Evolutionary conservation across 1,140 invertebrate species (phyloP).

Genomic region (Daktulosphaira vitifoliae): DNA sequence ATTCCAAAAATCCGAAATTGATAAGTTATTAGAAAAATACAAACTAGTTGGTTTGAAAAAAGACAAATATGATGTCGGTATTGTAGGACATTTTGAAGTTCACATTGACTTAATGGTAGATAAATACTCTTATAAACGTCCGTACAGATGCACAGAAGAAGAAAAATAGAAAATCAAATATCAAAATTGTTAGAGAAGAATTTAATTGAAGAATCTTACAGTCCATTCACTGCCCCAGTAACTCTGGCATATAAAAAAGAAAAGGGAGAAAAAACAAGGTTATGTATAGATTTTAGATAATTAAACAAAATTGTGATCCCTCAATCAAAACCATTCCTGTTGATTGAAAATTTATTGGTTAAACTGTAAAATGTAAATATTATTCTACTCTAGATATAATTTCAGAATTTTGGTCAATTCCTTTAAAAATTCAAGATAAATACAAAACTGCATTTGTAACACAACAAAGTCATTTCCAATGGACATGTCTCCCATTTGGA

Average conservation of each 20-base stretch:
- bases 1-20: constrained; percentile 38
- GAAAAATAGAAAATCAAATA: constrained; percentile 43
- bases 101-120: constrained; percentile 39
- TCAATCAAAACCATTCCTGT: constrained; percentile 43
- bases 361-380: constrained; percentile 41
- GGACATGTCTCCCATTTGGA: too few species aligned
- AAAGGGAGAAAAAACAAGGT: constrained; percentile 40
- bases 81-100: too few species aligned
- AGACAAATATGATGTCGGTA: constrained; percentile 40
- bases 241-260: constrained; percentile 43
- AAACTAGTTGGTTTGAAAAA: constrained; percentile 39
- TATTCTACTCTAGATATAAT: constrained; percentile 43
- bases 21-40: constrained; percentile 38
- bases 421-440: constrained; percentile 40
- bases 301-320: constrained; percentile 43
- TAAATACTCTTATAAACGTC: constrained; percentile 40
- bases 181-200: constrained; percentile 41
- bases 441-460: background rate
- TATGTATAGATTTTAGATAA: constrained; percentile 43
- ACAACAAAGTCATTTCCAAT: too few species aligned
- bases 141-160: constrained; percentile 42
- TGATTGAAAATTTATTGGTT: constrained; percentile 41
- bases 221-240: constrained; percentile 42
- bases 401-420: constrained; percentile 44
- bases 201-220: constrained; percentile 43